Conservation (phyloP, 2,888 invertebrate species). For the Cephus pulcher region DNA sequence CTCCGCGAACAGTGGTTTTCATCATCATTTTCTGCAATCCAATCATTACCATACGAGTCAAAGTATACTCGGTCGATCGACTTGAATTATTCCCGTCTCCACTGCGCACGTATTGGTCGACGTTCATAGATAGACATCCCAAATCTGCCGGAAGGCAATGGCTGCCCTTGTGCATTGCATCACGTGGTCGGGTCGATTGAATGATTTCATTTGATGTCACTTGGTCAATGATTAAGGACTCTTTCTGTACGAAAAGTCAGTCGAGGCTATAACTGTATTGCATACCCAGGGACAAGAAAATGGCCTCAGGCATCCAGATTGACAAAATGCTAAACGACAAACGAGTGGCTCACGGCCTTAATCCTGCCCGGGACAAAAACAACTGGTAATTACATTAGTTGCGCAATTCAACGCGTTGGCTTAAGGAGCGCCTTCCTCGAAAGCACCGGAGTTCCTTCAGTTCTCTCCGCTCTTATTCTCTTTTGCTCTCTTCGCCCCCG, state of each 20-base stretch:
- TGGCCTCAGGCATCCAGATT: background rate
- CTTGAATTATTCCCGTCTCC: no score
- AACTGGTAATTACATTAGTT: conserved; percentile 39
- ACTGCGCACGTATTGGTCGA: no score
- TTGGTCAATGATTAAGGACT: no score
- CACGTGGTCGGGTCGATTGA: no score
- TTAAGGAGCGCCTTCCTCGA: background rate
- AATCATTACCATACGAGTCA: no score
- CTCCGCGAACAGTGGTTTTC: conserved; percentile 42
- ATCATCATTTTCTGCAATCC: conserved; percentile 27
- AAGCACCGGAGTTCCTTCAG: background rate
- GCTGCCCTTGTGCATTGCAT: no score
- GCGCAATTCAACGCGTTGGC: conserved; percentile 23
- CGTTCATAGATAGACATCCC: no score
- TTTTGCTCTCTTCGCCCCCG: conserved; percentile 26
- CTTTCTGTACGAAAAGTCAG: no score
- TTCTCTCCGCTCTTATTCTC: conserved; percentile 3
- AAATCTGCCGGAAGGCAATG: no score
- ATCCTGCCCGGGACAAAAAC: conserved; percentile 22
- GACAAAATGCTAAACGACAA: conserved; percentile 4
- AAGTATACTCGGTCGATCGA: no score
- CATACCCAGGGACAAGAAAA: background rate
- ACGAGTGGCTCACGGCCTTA: background rate
- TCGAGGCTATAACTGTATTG: no score
- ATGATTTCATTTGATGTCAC: no score